These are phyloP conservation scores for Hipposideros armiger DNA, from an alignment of 2,113 vertebrate genomes.

Conservation along the genomic window DNA sequence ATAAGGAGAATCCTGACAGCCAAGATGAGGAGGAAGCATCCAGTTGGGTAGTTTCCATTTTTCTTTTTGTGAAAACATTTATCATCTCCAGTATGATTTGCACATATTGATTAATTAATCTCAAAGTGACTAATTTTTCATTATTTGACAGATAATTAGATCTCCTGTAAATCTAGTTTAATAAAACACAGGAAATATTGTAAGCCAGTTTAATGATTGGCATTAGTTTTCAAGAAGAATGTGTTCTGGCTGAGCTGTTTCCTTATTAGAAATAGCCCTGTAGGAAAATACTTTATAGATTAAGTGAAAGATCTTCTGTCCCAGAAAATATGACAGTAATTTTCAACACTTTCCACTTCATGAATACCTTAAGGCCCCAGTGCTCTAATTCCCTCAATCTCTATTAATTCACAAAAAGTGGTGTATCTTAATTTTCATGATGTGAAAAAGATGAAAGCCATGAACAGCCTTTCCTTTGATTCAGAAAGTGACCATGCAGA, in stretches of 20 bases:
- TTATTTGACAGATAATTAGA: constrained; percentile 66
- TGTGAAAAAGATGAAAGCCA: neutral
- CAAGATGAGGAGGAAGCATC: neutral
- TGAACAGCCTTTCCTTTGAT: neutral
- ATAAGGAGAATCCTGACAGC: neutral
- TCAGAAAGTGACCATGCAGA: neutral
- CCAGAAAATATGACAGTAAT: constrained; percentile 7
- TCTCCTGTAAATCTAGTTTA: neutral
- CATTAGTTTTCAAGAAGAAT: constrained; percentile 2
- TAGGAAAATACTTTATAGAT: neutral
- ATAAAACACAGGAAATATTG: constrained; percentile 10
- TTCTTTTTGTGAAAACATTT: neutral
- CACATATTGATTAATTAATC: constrained; percentile 57
- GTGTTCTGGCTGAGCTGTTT: constrained; percentile 8
- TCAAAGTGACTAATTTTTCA: constrained; percentile 53
- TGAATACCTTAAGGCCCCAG: neutral
- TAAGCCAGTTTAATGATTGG: constrained; percentile 9
- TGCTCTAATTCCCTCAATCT: neutral
- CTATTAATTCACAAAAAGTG: neutral
- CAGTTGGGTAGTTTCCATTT: neutral
- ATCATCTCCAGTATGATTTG: constrained; percentile 34
- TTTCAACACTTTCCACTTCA: neutral
- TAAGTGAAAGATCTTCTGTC: constrained; percentile 8
- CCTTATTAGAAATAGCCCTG: constrained; percentile 31
- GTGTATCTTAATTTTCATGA: neutral